A percentile compares a stretch with the other conserved stretches of the same genome.
phyloP scores from a whole-genome alignment of 2,888 invertebrate species.

The Xestia xanthographa region DNA sequence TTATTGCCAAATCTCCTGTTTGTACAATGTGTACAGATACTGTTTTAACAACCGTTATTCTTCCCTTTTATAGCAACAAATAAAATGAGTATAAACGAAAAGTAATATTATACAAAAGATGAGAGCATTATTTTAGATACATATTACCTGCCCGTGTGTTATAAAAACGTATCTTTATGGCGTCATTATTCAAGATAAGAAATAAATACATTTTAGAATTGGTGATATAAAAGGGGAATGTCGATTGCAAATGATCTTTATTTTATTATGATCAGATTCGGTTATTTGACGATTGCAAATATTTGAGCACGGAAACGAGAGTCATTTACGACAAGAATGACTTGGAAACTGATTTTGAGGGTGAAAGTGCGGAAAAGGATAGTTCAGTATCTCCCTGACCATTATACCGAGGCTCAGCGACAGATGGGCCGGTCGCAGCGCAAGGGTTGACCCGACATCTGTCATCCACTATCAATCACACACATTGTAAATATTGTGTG shows the following conservation, averaged over 20 bases:
- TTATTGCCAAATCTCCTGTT: conserved; percentile 82
- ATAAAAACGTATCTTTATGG: conserved; percentile 76
- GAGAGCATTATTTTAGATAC: conserved; percentile 81
- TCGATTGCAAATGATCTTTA: conserved; percentile 55
- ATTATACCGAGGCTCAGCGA: conserved; percentile 73
- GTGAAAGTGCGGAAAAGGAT: conserved; percentile 65
- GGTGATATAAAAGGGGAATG: conserved; percentile 51
- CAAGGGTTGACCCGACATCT: conserved; percentile 87
- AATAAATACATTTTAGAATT: conserved; percentile 64
- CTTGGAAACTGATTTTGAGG: conserved; percentile 64
- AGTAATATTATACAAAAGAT: conserved; percentile 85
- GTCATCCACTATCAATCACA: conserved; percentile 87
- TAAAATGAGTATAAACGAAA: conserved; percentile 87
- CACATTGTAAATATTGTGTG: conserved; percentile 84
- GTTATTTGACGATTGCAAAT: conserved; percentile 33
- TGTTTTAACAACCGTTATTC: conserved; percentile 87
- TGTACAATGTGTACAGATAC: conserved; percentile 82
- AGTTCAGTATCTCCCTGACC: conserved; percentile 74
- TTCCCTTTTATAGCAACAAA: conserved; percentile 88
- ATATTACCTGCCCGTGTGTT: conserved; percentile 75
- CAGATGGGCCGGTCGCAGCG: conserved; percentile 82
- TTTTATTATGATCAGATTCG: conserved; percentile 56
- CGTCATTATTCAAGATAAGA: conserved; percentile 74
- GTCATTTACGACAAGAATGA: conserved; percentile 25
- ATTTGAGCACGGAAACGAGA: conserved; percentile 19